These are phyloP conservation scores for Castor canadensis DNA, from an alignment of 2,113 vertebrate species.

Conservation along the genomic window DNA sequence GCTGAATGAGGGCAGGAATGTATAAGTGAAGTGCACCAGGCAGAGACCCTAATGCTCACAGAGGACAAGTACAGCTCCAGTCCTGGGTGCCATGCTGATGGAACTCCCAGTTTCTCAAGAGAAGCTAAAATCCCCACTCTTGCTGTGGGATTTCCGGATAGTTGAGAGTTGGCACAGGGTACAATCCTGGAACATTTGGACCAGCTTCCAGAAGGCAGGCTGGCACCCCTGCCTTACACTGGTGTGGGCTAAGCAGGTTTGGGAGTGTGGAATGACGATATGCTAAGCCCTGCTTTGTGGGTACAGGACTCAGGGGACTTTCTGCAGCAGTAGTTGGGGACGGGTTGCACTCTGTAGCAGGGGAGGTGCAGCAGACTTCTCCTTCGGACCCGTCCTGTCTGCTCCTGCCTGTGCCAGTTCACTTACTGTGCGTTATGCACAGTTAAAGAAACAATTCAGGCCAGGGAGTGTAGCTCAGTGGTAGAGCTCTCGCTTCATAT, in stretches of 20 bases:
- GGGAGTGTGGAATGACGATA: background rate
- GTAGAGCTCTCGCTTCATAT: background rate
- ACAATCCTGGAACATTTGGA: background rate
- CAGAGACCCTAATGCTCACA: background rate
- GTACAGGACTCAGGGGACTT: background rate
- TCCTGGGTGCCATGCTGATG: background rate
- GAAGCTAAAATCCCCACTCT: background rate
- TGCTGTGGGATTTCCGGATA: background rate
- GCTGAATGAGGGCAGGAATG: background rate
- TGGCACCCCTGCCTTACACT: background rate
- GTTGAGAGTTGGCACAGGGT: background rate
- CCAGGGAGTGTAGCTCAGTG: background rate
- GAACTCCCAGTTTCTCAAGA: background rate
- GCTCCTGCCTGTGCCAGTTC: background rate
- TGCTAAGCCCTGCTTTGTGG: accelerated
- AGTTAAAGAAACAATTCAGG: background rate
- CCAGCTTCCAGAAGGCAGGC: background rate
- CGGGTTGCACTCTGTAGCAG: background rate
- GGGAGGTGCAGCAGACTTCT: background rate
- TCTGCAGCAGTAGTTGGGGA: background rate
- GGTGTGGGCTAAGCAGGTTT: background rate
- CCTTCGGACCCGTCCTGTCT: background rate
- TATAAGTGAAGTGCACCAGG: background rate
- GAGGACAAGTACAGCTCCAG: background rate
- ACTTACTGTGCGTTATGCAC: background rate